Conservation (phyloP, 2,797 vertebrate species). For the Pterois miles region DNA sequence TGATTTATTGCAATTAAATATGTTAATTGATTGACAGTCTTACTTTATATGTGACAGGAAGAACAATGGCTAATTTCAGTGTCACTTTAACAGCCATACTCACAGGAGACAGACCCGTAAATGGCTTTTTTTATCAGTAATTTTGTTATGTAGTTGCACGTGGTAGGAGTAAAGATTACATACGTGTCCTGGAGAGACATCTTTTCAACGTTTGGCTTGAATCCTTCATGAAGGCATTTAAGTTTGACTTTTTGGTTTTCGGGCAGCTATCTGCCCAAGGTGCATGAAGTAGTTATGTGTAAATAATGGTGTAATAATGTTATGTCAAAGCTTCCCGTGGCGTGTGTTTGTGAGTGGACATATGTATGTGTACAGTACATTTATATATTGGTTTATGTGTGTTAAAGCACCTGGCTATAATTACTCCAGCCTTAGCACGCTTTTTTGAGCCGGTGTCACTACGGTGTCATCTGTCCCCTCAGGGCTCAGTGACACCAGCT, state of each 20-base stretch:
- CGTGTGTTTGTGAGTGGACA: not conserved
- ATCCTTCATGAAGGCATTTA: not conserved
- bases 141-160: not conserved
- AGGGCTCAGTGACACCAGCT: constrained; percentile 39
- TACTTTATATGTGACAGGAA: not conserved
- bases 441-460: constrained; percentile 21
- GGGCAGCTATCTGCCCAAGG: not conserved
- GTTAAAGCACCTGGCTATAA: constrained; percentile 33
- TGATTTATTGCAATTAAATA: no score
- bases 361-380: not conserved
- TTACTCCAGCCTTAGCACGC: constrained; percentile 11
- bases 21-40: no score
- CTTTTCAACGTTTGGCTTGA: not conserved
- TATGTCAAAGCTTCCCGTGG: not conserved
- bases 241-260: not conserved
- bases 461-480: constrained; percentile 40
- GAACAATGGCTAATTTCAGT: not conserved
- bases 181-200: not conserved
- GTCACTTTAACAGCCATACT: not conserved
- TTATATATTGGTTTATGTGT: not conserved
- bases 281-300: not conserved
- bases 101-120: not conserved
- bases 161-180: not conserved
- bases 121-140: not conserved
- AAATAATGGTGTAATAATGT: not conserved